phyloP scores from a whole-genome alignment of 2,113 vertebrate species.

The Ciconia stormi region DNA sequence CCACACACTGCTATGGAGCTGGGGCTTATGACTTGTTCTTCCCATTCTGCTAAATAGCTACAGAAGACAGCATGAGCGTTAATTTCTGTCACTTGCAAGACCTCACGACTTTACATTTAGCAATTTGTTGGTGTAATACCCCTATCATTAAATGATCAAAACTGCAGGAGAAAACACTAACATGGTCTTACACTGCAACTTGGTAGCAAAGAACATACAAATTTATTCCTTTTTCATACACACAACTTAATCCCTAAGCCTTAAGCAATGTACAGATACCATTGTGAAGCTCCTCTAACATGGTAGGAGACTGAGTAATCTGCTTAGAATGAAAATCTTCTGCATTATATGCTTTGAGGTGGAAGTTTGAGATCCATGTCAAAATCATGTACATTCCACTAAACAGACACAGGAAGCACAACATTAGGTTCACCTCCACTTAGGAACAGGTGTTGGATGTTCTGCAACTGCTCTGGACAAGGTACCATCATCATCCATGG shows the following conservation, averaged over 20 bases:
- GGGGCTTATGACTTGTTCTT: background rate
- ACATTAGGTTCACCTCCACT: background rate
- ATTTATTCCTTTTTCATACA: background rate
- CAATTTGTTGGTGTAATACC: background rate
- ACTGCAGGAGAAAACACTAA: background rate
- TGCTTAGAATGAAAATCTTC: background rate
- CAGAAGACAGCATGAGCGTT: background rate
- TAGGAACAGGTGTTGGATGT: background rate
- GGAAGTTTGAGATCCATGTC: background rate
- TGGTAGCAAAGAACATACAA: background rate
- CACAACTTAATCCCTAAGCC: background rate
- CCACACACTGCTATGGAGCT: background rate
- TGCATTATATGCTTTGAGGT: background rate
- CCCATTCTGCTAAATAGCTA: background rate
- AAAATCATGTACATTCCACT: background rate
- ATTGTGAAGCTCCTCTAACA: background rate
- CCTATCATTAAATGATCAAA: background rate
- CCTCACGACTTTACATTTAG: background rate
- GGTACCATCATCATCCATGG: background rate
- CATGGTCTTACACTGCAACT: background rate
- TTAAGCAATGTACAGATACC: background rate
- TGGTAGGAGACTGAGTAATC: background rate
- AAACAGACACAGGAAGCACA: background rate
- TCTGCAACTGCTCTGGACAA: background rate
- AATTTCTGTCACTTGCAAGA: background rate